Evolutionary conservation across 2,888 invertebrate species (phyloP).

Genomic region (Cantharis nigra): DNA sequence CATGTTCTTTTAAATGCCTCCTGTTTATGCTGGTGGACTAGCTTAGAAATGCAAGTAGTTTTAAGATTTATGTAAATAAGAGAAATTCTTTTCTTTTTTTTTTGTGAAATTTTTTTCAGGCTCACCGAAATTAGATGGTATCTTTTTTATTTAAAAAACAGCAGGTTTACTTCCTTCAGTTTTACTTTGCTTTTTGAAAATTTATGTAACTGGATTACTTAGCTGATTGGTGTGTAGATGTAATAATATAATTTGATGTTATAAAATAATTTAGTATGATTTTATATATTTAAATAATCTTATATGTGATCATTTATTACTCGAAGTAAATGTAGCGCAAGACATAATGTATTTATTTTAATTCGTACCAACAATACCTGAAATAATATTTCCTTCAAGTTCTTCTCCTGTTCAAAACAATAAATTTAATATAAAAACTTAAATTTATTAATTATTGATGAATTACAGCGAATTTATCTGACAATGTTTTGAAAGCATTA

Average conservation of each 20-base stretch:
- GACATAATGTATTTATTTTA: not conserved
- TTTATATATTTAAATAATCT: not conserved
- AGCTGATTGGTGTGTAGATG: not conserved
- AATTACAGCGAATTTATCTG: not conserved
- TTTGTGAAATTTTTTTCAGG: not conserved
- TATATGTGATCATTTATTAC: not conserved
- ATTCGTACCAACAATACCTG: not conserved
- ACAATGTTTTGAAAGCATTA: not conserved
- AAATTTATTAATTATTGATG: not conserved
- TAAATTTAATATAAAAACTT: too few species aligned
- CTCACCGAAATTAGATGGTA: not conserved
- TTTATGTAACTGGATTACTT: not conserved
- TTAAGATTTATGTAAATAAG: not conserved
- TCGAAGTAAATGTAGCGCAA: not conserved
- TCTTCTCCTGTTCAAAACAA: too few species aligned
- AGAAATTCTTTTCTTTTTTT: not conserved
- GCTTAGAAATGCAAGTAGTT: not conserved
- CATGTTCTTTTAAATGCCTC: not conserved
- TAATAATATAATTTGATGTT: not conserved
- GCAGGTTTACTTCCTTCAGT: not conserved
- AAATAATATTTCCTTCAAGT: too few species aligned
- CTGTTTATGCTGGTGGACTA: not conserved
- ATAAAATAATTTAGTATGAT: not conserved
- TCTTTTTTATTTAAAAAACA: not conserved
- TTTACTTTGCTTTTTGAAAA: not conserved